phyloP scores from a whole-genome alignment of 2,113 vertebrate species.

The Lophotis ruficrista region DNA sequence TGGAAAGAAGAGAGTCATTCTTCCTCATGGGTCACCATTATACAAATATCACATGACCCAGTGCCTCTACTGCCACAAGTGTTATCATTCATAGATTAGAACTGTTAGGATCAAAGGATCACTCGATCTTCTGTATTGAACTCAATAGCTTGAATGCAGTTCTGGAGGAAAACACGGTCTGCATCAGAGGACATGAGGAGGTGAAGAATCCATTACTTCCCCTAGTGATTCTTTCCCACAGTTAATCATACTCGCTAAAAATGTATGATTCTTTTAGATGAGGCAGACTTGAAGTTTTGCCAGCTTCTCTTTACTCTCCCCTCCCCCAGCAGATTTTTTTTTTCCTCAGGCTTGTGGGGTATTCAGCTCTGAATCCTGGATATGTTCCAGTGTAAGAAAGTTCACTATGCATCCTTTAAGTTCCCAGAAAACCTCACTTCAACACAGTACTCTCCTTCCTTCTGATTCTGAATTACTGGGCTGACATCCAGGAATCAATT shows the following conservation, averaged over 20 bases:
- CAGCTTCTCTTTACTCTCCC: conserved; percentile 46
- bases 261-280: conserved; percentile 23
- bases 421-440: conserved; percentile 46
- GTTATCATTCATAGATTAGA: background rate
- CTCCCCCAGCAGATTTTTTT: background rate
- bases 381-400: conserved; percentile 15
- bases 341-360: background rate
- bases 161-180: background rate
- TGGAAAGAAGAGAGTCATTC: background rate
- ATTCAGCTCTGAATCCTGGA: conserved; percentile 27
- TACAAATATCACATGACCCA: background rate
- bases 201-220: conserved; percentile 39
- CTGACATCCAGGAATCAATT: conserved; percentile 42
- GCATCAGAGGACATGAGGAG: background rate
- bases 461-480: background rate
- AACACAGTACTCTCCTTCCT: background rate
- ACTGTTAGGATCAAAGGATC: background rate
- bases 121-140: background rate
- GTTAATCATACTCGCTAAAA: conserved; percentile 50
- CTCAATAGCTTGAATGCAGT: background rate
- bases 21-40: background rate
- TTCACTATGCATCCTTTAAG: conserved; percentile 12
- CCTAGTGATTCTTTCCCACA: conserved; percentile 41
- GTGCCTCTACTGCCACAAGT: background rate
- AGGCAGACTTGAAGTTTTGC: conserved; percentile 33